phyloP scores from a whole-genome alignment of 2,113 vertebrate species.

The Pseudopodoces humilis region DNA sequence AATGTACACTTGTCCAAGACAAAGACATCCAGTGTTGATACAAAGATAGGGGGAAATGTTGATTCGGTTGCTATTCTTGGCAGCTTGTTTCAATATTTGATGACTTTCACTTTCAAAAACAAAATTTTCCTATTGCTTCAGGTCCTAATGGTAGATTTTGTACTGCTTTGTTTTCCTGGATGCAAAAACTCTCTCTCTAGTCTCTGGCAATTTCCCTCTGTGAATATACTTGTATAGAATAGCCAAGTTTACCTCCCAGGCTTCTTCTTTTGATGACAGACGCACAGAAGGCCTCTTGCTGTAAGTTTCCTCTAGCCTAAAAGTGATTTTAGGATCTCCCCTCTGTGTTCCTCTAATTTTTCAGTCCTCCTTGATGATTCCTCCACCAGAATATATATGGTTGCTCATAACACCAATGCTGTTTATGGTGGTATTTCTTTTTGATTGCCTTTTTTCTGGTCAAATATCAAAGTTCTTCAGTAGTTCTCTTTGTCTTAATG shows the following conservation, averaged over 20 bases:
- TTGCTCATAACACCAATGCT: neutral
- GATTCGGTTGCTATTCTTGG: neutral
- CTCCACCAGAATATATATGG: neutral
- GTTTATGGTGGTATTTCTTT: neutral
- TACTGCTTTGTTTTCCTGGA: slow-evolving; percentile 23
- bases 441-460: neutral
- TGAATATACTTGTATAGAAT: neutral
- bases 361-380: neutral
- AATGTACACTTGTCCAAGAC: neutral
- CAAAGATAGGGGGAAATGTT: neutral
- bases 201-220: slow-evolving; percentile 22
- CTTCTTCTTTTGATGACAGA: slow-evolving; percentile 41
- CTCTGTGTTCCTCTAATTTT: neutral
- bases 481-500: neutral
- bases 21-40: neutral
- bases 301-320: neutral
- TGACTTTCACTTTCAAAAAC: neutral
- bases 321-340: neutral
- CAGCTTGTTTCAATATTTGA: neutral
- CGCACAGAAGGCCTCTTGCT: neutral
- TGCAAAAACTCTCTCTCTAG: slow-evolving; percentile 35
- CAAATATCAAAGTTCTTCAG: neutral
- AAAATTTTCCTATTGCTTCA: slow-evolving; percentile 30
- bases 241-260: slow-evolving; percentile 22
- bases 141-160: neutral